Evolutionary conservation across 1,140 invertebrate species (phyloP).

Genomic region (Mya arenaria): DNA sequence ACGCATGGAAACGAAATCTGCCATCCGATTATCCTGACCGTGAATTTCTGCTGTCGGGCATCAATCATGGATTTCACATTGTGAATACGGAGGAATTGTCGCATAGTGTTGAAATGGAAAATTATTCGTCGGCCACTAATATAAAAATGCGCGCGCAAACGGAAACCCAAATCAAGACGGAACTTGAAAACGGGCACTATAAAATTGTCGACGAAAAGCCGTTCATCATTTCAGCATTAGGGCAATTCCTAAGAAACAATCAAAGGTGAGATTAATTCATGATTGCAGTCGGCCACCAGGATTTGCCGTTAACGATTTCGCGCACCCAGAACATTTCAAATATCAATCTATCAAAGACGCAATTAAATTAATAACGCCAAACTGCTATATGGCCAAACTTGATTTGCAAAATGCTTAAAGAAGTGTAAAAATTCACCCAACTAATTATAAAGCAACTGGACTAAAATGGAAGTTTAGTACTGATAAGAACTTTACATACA

Average conservation of each 20-base stretch:
- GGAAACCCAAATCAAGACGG: neutral
- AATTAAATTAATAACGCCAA: neutral
- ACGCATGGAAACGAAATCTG: neutral
- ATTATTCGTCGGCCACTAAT: neutral
- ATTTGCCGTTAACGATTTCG: neutral
- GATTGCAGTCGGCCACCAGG: neutral
- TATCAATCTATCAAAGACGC: constrained; percentile 19
- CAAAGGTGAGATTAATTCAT: constrained; percentile 6
- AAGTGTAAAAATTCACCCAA: constrained; percentile 6
- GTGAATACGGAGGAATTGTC: neutral
- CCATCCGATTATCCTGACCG: neutral
- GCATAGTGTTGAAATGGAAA: neutral
- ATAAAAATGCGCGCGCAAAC: constrained; percentile 2
- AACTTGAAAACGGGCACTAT: constrained; percentile 17
- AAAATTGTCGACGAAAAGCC: constrained; percentile 11
- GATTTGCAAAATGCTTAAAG: neutral
- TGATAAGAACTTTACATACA: constrained; percentile 4
- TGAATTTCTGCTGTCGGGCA: neutral
- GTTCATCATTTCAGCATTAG: neutral
- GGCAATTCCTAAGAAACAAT: constrained; percentile 4
- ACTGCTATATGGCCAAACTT: constrained; percentile 26
- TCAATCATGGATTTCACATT: neutral
- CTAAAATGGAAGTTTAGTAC: constrained; percentile 29
- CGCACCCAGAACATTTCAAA: neutral
- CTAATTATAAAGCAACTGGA: constrained; percentile 15